Evolutionary conservation across 2,888 invertebrate species (phyloP), one percentile per base, ranked within the genome.

Genomic region (Eristalinus sepulchralis): DNA sequence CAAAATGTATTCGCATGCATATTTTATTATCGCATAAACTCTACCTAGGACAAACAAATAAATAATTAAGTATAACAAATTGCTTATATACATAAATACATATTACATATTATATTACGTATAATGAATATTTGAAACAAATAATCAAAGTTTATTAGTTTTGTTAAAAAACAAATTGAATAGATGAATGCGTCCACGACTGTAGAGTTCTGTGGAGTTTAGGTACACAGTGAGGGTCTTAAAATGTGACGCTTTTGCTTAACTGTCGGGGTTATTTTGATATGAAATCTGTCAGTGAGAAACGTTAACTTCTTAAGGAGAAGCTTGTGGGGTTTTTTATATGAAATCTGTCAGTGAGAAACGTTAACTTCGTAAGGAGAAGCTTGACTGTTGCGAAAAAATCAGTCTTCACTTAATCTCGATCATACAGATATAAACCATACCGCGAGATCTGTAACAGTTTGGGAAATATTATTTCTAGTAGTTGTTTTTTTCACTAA

Each of bases 101-200:
- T 63, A 83, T 75, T 78, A 73, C 22, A 86, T 86, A 83, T 76
- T 86, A 86, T 83, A 86, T 82, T 85, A 85, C 82, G 73, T 85
- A 80, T 59, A 62, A 68, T 13, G 24, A 63, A 76, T 83, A 85
- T 72, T 85, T 80, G 68, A 80, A 83, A 86, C 70, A 67, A 83
- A 83, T 83, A 83, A 79, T 83, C 83, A 86, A 79, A 86, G 86
- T 86, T 86, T 79, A 86, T 79, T 82, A 73, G 72, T 82, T 82
- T 84, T 86, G 73, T 82, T 86, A 59, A 67, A n/a, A 62, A 73
- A 70, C 39, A 73, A 78, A 73, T 24, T 24, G 24, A 59, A 64
- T 60, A 39, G 2, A 10, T 34, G 22, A 62, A 71, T 34, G 39
- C 24, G 24, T 11, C 20, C 66, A 27, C 39, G 57, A 20, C 57